Conservation (phyloP, 2,888 invertebrate genomes). For the Nomada flava region DNA sequence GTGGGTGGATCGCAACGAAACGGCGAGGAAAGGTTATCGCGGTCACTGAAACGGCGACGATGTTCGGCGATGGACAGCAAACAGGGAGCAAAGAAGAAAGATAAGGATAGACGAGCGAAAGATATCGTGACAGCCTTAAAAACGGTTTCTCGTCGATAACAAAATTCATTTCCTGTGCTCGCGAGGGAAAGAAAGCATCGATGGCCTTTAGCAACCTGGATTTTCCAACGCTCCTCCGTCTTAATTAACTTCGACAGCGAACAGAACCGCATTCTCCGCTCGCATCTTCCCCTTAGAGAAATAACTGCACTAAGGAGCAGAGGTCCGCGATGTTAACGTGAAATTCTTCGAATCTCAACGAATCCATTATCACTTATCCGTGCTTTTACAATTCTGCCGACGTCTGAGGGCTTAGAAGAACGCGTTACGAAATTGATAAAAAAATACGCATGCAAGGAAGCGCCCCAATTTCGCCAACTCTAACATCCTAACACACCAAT, state of each 20-base stretch:
- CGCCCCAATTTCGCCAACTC: no score
- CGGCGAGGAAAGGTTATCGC: conserved; percentile 38
- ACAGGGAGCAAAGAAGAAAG: conserved; percentile 8
- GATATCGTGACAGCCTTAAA: conserved; percentile 31
- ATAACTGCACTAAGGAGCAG: background rate
- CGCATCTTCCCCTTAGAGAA: background rate
- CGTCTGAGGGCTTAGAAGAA: no score
- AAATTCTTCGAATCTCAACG: background rate
- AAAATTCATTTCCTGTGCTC: conserved; percentile 59
- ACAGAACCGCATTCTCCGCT: conserved; percentile 14
- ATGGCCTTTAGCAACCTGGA: conserved; percentile 31
- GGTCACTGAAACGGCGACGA: conserved; percentile 33
- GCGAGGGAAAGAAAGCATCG: conserved; percentile 18
- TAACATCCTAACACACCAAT: no score
- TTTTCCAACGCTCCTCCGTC: conserved; percentile 44
- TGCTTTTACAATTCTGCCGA: no score
- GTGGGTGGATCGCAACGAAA: background rate
- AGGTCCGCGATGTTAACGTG: conserved; percentile 27
- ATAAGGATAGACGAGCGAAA: background rate
- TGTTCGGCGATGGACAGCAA: conserved; percentile 18
- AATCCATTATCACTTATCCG: no score
- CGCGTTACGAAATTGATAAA: background rate
- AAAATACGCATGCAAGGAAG: background rate
- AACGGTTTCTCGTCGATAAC: conserved; percentile 47
- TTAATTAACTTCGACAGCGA: conserved; percentile 51